Base-by-base conservation (phyloP, 2,888 invertebrate genomes). In the Exocentrus adspersus region DNA sequence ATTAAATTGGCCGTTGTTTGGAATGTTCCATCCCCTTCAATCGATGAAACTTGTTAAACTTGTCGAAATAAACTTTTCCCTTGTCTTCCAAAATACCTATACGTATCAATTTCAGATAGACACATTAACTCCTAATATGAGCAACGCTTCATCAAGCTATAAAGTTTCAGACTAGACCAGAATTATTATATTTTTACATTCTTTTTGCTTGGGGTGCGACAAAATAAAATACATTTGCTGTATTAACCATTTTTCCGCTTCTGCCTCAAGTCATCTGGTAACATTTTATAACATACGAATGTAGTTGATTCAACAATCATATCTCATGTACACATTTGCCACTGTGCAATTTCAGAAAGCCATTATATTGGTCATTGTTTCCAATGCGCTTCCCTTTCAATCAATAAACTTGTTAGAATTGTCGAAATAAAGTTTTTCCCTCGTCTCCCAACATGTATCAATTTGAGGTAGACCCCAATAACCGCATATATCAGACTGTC, bases 401-500 rank as follows among this genome's bases (percentile, higher is more conserved):
- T 48, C 16, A 17, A 48, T 16, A 48, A 48, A 48, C 28, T 48
- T 6, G 32, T 53, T 37, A 37, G 37, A 21, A 48, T 48, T 48
- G 32, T 53, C 53, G 53, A 41, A 53, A 42, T 53, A 53, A 53
- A 53, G 41, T 53, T 41, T 48, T 41, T 53, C 9, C n/a, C 42
- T 53, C 19, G 43, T 43, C 30, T 43, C 43, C 5, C 43, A 28
- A 9, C 54, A 19, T 16, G 43, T 54, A 54, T 42, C 42, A 54
- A 54, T 54, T 54, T 54, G 54, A 43, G 58, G 53, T 52, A 48
- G 61, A 57, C 67, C 67, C 56, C 59, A 62, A 67, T 64, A 61
- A 62, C 67, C 67, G 48, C 67, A 59, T 59, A 53, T 57, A 64
- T 67, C 59, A 60, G 61, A 14, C 64, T 64, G 64, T 60, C 56